Conservation (phyloP, 2,113 vertebrate genomes). For the Monarcha castaneiventris region DNA sequence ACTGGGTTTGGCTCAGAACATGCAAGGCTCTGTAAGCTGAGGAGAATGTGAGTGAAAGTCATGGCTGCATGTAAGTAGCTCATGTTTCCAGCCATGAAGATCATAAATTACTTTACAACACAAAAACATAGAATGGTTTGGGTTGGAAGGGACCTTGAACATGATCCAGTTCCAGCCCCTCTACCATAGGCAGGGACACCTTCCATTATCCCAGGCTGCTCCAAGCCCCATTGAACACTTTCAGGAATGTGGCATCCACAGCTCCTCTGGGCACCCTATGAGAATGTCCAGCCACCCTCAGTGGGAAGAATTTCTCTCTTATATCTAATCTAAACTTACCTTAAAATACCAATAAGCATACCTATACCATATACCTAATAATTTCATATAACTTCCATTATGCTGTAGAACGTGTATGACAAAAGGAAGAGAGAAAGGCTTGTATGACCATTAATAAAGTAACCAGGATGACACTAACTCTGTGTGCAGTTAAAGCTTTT, state of each 20-base stretch:
- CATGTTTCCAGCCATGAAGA: background rate
- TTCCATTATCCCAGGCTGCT: background rate
- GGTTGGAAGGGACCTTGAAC: background rate
- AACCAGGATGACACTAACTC: background rate
- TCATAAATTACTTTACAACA: background rate
- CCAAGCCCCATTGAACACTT: background rate
- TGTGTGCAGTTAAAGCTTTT: background rate
- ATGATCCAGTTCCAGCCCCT: background rate
- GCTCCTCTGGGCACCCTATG: background rate
- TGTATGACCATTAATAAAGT: background rate
- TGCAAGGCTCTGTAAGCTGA: background rate
- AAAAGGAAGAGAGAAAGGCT: background rate
- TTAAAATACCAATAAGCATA: background rate
- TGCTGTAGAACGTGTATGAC: rapidly evolving
- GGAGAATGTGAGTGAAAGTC: background rate
- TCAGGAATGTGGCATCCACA: background rate
- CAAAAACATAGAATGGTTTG: background rate
- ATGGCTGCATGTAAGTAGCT: background rate
- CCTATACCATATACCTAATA: too few relatives aligned
- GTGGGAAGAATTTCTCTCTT: background rate
- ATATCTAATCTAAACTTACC: background rate
- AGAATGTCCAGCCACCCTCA: too few relatives aligned
- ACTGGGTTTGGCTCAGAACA: background rate
- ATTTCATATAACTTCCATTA: background rate
- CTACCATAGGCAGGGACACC: background rate